Base-by-base conservation (phyloP, 2,113 vertebrate species). In the Mola mola region DNA sequence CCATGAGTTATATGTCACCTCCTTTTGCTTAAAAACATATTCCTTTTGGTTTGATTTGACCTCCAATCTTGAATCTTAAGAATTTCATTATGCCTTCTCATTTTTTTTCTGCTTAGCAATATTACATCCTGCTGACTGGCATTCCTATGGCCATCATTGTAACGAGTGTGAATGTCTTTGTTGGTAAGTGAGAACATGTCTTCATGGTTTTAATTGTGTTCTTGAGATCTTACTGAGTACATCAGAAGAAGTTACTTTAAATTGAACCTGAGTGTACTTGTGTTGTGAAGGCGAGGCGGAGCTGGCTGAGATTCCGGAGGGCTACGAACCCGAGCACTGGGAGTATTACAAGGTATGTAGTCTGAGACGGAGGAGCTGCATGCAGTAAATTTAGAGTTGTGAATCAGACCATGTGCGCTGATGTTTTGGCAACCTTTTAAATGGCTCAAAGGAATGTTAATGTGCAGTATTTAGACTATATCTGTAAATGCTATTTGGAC, bases 301-400 rank as follows among this genome's bases (percentile, higher is more conserved):
- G 77, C 90, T 98, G 79, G 93, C 82, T 56, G 96, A 98, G 83
- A 93, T 90, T 68, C 96, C 97, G 1, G 96, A 98, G 76, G 95
- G 68, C 55, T 98, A 98, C 29, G 16, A 92, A 63, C 96, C 97
- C 7, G 94, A 99, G 2, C 66, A 95, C 68, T 99, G 95, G 95
- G 97, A 99, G 46, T 98, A 99, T 76, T 93, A 93, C 78, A 94
- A 94, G 92, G 96, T 98, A 72, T 8, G 37, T 17, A 16, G 2
- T 6, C 16, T 19, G n/a, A n/a, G n/a, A n/a, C n/a, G n/a, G n/a
- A n/a, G n/a, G n/a, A n/a, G n/a, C n/a, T n/a, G n/a, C n/a, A n/a
- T n/a, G n/a, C n/a, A n/a, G n/a, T n/a, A n/a, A n/a, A n/a, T n/a
- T n/a, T n/a, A n/a, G n/a, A n/a, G n/a, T n/a, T n/a, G n/a, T n/a